Evolutionary conservation across 2,797 vertebrate genomes (phyloP).

Genomic region (Oreochromis grahami): DNA sequence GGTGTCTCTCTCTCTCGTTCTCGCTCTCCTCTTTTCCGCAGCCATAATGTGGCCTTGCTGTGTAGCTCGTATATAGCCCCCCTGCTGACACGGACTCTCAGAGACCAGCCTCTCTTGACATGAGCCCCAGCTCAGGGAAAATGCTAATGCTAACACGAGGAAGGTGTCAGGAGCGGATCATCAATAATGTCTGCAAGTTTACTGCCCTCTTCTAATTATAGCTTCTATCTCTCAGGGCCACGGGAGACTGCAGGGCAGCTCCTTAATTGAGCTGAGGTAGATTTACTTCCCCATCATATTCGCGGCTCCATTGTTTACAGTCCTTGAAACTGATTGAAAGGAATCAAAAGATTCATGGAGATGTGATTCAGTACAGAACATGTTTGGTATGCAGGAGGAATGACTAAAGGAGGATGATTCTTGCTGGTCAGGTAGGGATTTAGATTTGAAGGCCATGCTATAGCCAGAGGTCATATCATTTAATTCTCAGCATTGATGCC

Average conservation of each 20-base stretch:
- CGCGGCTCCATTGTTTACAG: constrained; percentile 65
- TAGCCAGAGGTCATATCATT: constrained; percentile 69
- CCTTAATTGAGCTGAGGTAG: constrained; percentile 68
- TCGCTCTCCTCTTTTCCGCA: constrained; percentile 19
- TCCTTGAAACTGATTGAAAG: constrained; percentile 73
- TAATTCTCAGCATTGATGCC: constrained; percentile 62
- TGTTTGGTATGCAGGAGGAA: constrained; percentile 46
- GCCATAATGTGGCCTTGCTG: constrained; percentile 48
- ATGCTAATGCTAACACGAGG: constrained; percentile 72
- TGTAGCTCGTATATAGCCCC: constrained; percentile 40
- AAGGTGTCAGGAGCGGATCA: constrained; percentile 71
- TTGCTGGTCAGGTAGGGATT: constrained; percentile 60
- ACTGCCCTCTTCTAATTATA: constrained; percentile 76
- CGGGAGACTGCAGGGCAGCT: constrained; percentile 54
- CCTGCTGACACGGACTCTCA: constrained; percentile 56
- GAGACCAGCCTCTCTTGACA: constrained; percentile 62
- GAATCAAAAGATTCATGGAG: constrained; percentile 61
- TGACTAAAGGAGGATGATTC: constrained; percentile 50
- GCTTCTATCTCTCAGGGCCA: constrained; percentile 62
- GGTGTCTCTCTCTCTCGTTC: constrained; percentile 21
- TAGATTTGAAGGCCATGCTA: constrained; percentile 65
- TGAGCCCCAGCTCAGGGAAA: constrained; percentile 57
- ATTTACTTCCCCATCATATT: constrained; percentile 49
- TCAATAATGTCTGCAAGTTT: constrained; percentile 82
- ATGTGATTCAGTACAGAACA: constrained; percentile 28